Evolutionary conservation across 2,888 invertebrate species (phyloP).

Genomic region (Gortyna flavago): DNA sequence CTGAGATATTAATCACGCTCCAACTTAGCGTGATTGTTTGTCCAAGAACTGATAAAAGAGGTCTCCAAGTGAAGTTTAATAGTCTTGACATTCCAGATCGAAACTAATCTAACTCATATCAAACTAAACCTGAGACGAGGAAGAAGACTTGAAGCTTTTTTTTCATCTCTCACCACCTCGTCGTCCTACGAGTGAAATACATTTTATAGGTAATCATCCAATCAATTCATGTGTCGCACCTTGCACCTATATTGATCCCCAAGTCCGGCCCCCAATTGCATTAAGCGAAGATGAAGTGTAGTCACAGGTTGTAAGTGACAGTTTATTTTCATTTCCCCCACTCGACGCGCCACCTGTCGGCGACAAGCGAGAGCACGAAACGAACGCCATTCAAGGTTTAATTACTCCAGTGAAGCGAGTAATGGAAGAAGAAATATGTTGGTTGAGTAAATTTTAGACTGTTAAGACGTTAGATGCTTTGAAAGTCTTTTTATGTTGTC

Average conservation of each 20-base stretch:
- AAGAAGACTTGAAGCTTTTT: background rate
- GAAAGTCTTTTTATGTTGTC: background rate
- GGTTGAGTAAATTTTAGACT: slow-evolving; percentile 26
- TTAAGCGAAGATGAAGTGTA: slow-evolving; percentile 67
- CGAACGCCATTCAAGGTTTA: slow-evolving; percentile 40
- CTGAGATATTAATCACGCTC: background rate
- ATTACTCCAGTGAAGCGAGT: slow-evolving; percentile 29
- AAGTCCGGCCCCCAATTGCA: slow-evolving; percentile 62
- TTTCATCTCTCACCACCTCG: too few species aligned
- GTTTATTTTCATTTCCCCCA: slow-evolving; percentile 67
- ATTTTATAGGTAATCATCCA: too few species aligned
- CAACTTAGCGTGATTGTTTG: too few species aligned
- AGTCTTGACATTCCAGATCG: background rate
- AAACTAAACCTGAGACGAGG: background rate
- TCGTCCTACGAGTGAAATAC: too few species aligned
- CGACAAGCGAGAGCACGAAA: slow-evolving; percentile 31
- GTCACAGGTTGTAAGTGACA: slow-evolving; percentile 69
- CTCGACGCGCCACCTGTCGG: slow-evolving; percentile 63
- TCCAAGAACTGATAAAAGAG: background rate
- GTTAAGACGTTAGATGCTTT: background rate
- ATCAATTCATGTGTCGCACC: background rate
- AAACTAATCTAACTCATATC: background rate
- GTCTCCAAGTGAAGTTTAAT: too few species aligned
- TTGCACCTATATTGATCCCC: background rate
- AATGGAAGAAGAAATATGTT: slow-evolving; percentile 15